Base-by-base conservation (phyloP, 2,888 invertebrate genomes). In the Candidula unifasciata region DNA sequence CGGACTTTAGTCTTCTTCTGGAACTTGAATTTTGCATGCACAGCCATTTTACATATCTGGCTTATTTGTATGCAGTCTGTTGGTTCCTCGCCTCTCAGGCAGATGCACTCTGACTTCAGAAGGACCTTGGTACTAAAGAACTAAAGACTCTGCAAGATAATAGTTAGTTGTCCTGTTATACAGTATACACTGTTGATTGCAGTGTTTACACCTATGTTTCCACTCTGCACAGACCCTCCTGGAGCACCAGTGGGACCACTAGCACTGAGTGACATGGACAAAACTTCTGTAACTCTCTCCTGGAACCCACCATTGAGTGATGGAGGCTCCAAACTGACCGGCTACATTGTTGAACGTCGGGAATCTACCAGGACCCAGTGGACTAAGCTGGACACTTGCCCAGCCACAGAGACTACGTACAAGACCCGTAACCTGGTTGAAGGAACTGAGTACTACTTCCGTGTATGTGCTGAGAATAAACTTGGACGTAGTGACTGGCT, bases 401-500 rank as follows among this genome's bases (percentile, higher is more conserved):
- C 54, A n/a, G 85, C 87, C 13, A 85, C 87, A 79, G 88, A 89
- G 37, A 88, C 88, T 83, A 86, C 87, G 33, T 85, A 87, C 81
- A 86, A 88, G 35, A 89, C 86, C 71, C 87, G 60, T 85, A 91
- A 88, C 86, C 88, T 93, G 66, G 87, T 89, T 27, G 90, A 90
- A 74, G 90, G 89, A 54, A 89, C 88, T 68, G 87, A 90, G 60
- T 98, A 98, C 93, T 96, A 97, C 93, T 97, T 98, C 94, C 95
- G 97, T 85, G 96, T 98, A 24, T 97, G 97, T 0, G 97, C 98
- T 0, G 95, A 97, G 85, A 98, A 98, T 94, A 95, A 97, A 89
- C 96, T 97, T 92, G 98, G 98, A 54, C 97, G 97, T 96, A 97
- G 97, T 18, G 96, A 97, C 73, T 90, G 91, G 30, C 87, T 91